Evolutionary conservation across 2,888 invertebrate species (phyloP).

Genomic region (Lymantria monacha): DNA sequence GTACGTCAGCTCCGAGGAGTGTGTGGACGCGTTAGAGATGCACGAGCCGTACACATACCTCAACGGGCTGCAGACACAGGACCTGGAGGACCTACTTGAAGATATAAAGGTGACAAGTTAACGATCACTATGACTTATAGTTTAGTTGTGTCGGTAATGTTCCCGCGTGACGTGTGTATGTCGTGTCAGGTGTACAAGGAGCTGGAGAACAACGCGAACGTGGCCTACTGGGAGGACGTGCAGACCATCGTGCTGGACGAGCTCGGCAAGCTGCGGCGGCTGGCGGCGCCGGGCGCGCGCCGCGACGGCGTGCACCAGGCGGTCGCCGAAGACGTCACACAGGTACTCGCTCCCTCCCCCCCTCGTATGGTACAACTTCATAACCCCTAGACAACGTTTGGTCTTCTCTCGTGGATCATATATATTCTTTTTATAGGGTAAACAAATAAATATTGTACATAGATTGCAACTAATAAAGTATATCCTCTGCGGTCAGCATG

Average conservation of each 20-base stretch:
- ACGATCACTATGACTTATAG: neutral
- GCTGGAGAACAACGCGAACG: conserved; percentile 93
- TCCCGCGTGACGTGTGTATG: no score
- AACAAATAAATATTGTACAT: no score
- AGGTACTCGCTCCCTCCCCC: conserved; percentile 23
- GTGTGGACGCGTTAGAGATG: conserved; percentile 96
- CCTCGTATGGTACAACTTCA: neutral
- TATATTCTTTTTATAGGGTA: no score
- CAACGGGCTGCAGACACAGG: conserved; percentile 93
- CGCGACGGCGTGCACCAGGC: conserved; percentile 94
- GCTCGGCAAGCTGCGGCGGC: conserved; percentile 90
- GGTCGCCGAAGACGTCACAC: conserved; percentile 94
- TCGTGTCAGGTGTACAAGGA: conserved; percentile 88
- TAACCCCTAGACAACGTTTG: no score
- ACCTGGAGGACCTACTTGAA: conserved; percentile 96
- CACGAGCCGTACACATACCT: conserved; percentile 98
- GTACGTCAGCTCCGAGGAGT: conserved; percentile 95
- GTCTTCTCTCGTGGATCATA: no score
- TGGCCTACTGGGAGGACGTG: conserved; percentile 97
- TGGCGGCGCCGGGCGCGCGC: conserved; percentile 83
- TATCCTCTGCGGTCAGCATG: no score
- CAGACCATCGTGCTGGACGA: conserved; percentile 97
- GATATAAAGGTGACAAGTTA: conserved; percentile 91
- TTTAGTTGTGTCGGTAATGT: no score
- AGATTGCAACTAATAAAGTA: no score